Base-by-base conservation (phyloP, 2,113 vertebrate genomes). In the Astur gentilis region DNA sequence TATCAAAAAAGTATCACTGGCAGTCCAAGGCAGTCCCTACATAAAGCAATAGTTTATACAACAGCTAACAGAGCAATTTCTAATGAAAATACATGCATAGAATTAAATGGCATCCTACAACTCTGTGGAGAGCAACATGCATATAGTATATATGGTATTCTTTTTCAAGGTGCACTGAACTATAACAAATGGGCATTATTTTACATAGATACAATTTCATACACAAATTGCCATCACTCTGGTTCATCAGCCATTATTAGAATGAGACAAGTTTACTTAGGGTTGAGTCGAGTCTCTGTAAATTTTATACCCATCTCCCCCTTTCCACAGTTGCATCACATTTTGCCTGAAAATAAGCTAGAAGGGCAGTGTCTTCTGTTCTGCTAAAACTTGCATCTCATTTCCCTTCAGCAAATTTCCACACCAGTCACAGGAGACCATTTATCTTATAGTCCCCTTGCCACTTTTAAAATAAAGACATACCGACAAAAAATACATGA, bases 121-220 rank as follows among this genome's bases (percentile, higher is more conserved):
- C 44, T 32, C 62, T 2, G 1, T 8, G 36, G 54, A 36, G 62
- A 66, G 7, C 26, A 50, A 13, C 44, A 84, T 7, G 7, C 15
- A 19, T 26, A 42, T 2, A 55, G 20, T 7, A 47, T 27, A 32
- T 7, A 21, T 36, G 61, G 11, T 2, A 9, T 10, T 87, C 54
- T 45, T 79, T 72, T 55, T 42, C 64, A 20, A 27, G 71, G 52
- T 36, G 83, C 87, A 42, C 49, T 60, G 87, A 88, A 55, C 54
- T 36, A 9, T 57, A 54, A 21, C 60, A 89, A 89, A 83, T 0
- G 0, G 49, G 61, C 82, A 50, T 81, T 90, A 36, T 73, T 94
- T 96, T 73, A 80, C 58, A 61, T 19, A 79, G 80, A 77, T 66
- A 94, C 13, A 87, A 69, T 80, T 94, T 88, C 92, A 90, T 89